Evolutionary conservation across 2,113 vertebrate genomes (phyloP).

Genomic region (Mormoops blainvillei): DNA sequence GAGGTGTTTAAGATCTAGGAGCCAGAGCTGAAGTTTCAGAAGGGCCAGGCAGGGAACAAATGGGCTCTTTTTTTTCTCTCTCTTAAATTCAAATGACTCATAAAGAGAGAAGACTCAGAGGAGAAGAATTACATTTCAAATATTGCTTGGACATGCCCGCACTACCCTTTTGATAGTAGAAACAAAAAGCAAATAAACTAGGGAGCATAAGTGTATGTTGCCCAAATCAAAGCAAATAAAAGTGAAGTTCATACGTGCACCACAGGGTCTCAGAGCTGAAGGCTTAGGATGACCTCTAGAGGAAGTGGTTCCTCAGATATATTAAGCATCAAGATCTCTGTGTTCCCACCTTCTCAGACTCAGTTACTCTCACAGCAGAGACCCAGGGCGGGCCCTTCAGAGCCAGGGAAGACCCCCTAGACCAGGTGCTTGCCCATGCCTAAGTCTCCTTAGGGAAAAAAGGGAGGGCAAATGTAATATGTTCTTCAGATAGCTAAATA

Average conservation of each 20-base stretch:
- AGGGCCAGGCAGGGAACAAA: neutral
- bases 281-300: neutral
- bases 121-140: neutral
- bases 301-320: neutral
- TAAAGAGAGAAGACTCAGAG: neutral
- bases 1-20: neutral
- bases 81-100: neutral
- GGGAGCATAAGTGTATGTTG: neutral
- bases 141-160: neutral
- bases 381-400: neutral
- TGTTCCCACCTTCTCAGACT: neutral
- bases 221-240: neutral
- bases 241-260: neutral
- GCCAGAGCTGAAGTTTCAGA: neutral
- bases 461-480: neutral
- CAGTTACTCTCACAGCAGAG: neutral
- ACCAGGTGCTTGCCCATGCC: neutral
- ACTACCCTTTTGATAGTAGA: neutral
- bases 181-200: neutral
- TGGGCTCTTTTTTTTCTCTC: neutral
- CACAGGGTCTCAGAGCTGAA: neutral
- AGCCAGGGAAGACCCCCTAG: too few species aligned
- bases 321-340: neutral
- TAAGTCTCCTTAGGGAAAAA: neutral
- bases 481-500: neutral